phyloP scores from a whole-genome alignment of 2,888 invertebrate genomes.

The Apotomis capreana region DNA sequence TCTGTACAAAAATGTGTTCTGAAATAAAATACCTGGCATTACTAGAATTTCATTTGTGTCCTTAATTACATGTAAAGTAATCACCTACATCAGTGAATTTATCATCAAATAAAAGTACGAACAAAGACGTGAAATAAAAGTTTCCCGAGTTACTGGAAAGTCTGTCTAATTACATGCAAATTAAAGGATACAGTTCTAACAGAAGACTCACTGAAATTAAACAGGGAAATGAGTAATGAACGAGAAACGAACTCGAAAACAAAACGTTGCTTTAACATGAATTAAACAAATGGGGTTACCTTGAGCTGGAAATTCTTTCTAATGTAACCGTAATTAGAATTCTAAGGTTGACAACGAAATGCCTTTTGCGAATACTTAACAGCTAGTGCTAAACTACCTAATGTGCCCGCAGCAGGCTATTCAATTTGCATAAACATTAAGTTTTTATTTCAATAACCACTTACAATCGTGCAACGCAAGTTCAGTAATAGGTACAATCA shows the following conservation, averaged over 20 bases:
- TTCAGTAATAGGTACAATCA: too few species aligned
- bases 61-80: too few species aligned
- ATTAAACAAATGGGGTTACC: constrained; percentile 30
- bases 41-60: too few species aligned
- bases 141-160: constrained; percentile 49
- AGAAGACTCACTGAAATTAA: constrained; percentile 51
- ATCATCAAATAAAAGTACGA: constrained; percentile 39
- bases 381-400: neutral
- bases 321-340: constrained; percentile 7
- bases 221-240: constrained; percentile 47
- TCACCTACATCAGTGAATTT: too few species aligned
- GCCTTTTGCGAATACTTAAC: neutral
- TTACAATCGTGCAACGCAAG: too few species aligned
- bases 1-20: too few species aligned
- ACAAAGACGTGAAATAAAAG: constrained; percentile 44
- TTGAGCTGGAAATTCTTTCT: constrained; percentile 26
- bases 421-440: neutral
- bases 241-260: constrained; percentile 45
- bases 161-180: constrained; percentile 63
- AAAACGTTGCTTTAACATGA: constrained; percentile 43
- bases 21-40: too few species aligned
- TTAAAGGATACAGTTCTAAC: constrained; percentile 53
- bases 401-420: neutral
- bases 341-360: neutral
- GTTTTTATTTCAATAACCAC: too few species aligned